A percentile compares a stretch with the other conserved stretches of the same genome.
Conservation (phyloP, 2,113 vertebrate genomes). For the Calypte anna region DNA sequence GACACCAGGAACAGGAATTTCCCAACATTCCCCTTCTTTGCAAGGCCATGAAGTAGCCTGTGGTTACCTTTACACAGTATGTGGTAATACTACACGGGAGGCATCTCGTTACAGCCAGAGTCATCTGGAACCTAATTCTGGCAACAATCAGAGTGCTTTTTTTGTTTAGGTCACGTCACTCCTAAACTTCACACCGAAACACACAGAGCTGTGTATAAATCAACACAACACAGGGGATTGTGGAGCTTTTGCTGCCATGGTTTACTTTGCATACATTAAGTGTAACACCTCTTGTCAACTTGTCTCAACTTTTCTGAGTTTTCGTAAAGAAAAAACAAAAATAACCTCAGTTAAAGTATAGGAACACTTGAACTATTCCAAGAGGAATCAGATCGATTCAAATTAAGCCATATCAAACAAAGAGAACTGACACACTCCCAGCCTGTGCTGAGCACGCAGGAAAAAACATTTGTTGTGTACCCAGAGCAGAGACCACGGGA, state of each 20-base stretch:
- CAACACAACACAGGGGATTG: neutral
- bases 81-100: neutral
- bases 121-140: neutral
- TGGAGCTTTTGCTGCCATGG: neutral
- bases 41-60: neutral
- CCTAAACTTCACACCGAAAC: neutral
- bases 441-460: neutral
- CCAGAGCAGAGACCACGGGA: neutral
- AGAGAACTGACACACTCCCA: too few relatives aligned
- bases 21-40: neutral
- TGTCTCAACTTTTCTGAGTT: neutral
- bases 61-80: neutral
- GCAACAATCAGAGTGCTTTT: neutral
- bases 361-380: neutral
- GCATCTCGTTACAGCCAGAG: neutral
- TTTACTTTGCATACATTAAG: neutral
- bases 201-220: neutral
- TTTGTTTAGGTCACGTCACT: neutral
- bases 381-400: neutral
- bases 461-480: neutral
- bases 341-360: too few relatives aligned
- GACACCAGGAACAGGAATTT: neutral
- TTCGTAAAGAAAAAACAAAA: neutral
- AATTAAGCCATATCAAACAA: neutral
- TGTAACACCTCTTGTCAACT: neutral